Conservation (phyloP, 64 coral and sea anemone genomes). For the Exaiptasia diaphana region DNA sequence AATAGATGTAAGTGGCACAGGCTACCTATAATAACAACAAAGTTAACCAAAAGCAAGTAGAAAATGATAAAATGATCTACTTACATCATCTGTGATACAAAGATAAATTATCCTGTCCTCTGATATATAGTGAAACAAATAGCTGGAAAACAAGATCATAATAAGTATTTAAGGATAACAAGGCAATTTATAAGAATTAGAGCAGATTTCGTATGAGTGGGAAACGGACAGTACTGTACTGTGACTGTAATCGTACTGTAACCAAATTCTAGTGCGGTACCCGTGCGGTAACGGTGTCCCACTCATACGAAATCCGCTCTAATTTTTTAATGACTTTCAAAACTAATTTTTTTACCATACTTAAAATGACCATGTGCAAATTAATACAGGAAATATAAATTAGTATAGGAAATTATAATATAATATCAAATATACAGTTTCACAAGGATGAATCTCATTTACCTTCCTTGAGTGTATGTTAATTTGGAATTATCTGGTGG, state of each 20-base stretch:
- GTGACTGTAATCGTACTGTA: no score
- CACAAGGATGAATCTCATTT: not conserved
- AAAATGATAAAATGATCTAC: not conserved
- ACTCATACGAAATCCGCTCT: no score
- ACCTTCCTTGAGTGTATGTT: conserved; percentile 97
- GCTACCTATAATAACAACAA: no score
- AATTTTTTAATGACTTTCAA: no score
- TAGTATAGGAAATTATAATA: not conserved
- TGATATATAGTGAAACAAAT: conserved; percentile 98
- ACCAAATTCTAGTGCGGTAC: no score
- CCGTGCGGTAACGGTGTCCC: no score
- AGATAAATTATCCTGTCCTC: conserved; percentile 90
- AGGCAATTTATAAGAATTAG: not conserved
- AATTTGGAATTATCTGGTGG: conserved; percentile 98
- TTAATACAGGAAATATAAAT: no score
- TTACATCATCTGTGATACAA: conserved; percentile 99
- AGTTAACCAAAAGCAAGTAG: no score
- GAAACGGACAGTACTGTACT: no score
- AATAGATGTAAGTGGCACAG: no score
- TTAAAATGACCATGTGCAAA: no score
- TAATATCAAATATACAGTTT: not conserved
- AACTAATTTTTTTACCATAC: no score
- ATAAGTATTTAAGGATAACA: not conserved
- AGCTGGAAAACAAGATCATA: conserved; percentile 60
- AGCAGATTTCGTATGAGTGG: not conserved